Base-by-base conservation (phyloP, 2,888 invertebrate species). In the Calliopum simillimum region DNA sequence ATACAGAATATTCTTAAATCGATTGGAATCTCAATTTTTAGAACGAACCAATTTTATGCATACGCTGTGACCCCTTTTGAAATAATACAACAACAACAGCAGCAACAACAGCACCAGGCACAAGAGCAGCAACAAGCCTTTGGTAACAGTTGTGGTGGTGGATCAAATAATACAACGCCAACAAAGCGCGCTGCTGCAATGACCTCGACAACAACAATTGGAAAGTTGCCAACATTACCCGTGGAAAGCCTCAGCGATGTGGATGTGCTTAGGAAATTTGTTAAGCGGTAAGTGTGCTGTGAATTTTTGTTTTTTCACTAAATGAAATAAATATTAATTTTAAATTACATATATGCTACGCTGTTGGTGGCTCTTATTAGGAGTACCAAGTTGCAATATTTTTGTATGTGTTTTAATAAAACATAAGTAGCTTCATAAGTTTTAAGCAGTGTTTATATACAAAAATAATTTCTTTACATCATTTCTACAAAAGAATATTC, bases 221-320 rank as follows among this genome's bases (percentile, higher is more conserved):
- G 83, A 75, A 85, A 84, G 76, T 75, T 87, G 76, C 85, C 85
- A 78, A 83, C 84, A 67, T 86, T 86, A 76, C 85, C 86, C 44
- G 84, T 86, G 76, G 86, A 86, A 70, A 82, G 83, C 73, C 81
- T 87, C 47, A 86, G 85, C 76, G 87, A 86, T 81, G 84, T 83
- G 68, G 96, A 97, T 79, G 91, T 97, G 1, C 87, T 98, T 67
- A 92, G 93, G 79, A 93, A 96, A 76, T 97, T 95, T 80, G 89
- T 97, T 71, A 93, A 91, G 83, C 89, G 95, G 95, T 86, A 75
- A 78, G 81, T 77, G 21, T 47, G n/a, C 33, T 33, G 33, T 8
- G 33, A 8, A 5, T n/a, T n/a, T n/a, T n/a, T n/a, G n/a, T n/a
- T 8, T 33, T 33, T 8, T 33, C 33, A 2, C 33, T 33, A 0